Percentiles rank a stretch among this genome's conserved stretches.
Evolutionary conservation across 2,113 vertebrate species (phyloP).

Genomic region (Misgurnus mizolepis): DNA sequence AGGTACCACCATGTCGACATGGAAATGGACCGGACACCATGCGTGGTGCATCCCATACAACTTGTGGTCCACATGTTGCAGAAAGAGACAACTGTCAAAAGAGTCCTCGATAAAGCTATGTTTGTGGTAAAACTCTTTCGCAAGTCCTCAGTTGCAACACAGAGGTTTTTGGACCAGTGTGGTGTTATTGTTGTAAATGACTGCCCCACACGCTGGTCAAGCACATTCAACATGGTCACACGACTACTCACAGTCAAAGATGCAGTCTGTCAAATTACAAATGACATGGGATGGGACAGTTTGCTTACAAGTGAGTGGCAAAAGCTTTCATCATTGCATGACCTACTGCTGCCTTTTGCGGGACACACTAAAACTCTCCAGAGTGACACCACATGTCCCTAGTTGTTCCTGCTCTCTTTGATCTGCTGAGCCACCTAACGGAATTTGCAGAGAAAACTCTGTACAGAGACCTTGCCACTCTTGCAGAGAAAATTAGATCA

Average conservation of each 20-base stretch:
- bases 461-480: constrained; percentile 30
- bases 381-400: constrained; percentile 51
- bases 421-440: constrained; percentile 34
- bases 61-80: too few species aligned
- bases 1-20: too few species aligned
- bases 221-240: constrained; percentile 44
- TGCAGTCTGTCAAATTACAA: neutral
- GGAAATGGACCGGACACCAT: too few species aligned
- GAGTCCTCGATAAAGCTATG: too few species aligned
- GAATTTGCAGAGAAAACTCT: constrained; percentile 23
- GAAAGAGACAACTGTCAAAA: too few species aligned
- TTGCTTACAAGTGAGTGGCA: too few species aligned
- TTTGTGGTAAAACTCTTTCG: constrained; percentile 28
- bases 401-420: constrained; percentile 38
- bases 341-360: too few species aligned
- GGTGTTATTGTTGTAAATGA: constrained; percentile 44
- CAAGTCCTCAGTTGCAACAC: constrained; percentile 37
- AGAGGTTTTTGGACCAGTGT: constrained; percentile 30
- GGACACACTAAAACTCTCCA: neutral
- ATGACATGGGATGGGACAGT: constrained; percentile 37
- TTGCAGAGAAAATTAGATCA: neutral
- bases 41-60: too few species aligned
- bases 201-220: constrained; percentile 44
- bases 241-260: neutral
- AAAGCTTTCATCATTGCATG: too few species aligned